Evolutionary conservation across 2,113 vertebrate species (phyloP).

Genomic region (Siniperca chuatsi): DNA sequence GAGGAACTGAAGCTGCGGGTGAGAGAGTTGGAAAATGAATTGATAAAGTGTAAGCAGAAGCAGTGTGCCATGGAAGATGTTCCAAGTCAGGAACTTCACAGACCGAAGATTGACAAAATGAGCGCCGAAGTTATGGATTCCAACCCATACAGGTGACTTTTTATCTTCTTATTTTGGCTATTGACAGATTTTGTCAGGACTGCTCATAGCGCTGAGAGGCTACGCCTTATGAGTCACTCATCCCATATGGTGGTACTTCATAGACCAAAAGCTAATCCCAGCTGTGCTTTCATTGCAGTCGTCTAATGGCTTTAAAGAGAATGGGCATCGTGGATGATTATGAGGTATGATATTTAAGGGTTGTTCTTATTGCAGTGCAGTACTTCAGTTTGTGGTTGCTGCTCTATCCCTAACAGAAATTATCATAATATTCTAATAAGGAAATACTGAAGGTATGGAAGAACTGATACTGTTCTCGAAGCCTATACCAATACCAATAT

Average conservation of each 20-base stretch:
- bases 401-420: not conserved
- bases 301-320: constrained; percentile 97
- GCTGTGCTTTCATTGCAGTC: constrained; percentile 83
- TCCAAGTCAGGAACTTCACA: constrained; percentile 62
- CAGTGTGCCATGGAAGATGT: constrained; percentile 58
- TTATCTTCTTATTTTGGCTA: not conserved
- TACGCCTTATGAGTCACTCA: constrained; percentile 67
- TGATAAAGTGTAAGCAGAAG: constrained; percentile 85
- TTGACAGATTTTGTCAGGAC: not conserved
- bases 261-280: constrained; percentile 32
- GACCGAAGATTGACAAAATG: constrained; percentile 89
- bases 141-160: constrained; percentile 95
- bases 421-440: not conserved
- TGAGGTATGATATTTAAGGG: constrained; percentile 85
- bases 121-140: constrained; percentile 95
- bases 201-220: not conserved
- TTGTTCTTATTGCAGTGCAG: not conserved
- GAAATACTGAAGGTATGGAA: not conserved
- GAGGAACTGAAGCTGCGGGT: constrained; percentile 88
- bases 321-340: constrained; percentile 98
- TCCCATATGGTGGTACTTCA: constrained; percentile 28
- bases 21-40: constrained; percentile 89
- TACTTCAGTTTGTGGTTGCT: not conserved
- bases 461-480: not conserved
- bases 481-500: not conserved